phyloP scores from a whole-genome alignment of 2,113 vertebrate species.

The Cnemophilus loriae region DNA sequence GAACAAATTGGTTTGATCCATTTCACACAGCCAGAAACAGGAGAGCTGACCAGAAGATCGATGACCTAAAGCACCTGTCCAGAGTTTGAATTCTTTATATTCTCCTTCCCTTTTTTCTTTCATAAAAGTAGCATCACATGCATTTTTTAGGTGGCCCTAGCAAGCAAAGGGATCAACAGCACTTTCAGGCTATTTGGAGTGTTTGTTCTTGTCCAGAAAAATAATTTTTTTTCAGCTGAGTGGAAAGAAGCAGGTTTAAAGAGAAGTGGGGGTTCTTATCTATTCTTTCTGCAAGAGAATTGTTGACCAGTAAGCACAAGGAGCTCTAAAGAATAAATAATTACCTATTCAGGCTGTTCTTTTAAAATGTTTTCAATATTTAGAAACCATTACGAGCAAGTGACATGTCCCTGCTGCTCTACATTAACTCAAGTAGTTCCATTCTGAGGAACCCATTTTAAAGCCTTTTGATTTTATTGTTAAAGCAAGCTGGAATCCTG shows the following conservation, averaged over 20 bases:
- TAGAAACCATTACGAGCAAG: not conserved
- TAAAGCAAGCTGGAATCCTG: not conserved
- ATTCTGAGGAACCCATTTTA: not conserved
- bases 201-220: not conserved
- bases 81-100: not conserved
- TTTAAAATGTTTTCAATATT: not conserved
- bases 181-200: not conserved
- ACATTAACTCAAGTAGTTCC: not conserved
- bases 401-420: not conserved
- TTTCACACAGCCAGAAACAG: not conserved
- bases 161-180: not conserved
- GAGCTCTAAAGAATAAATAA: not conserved
- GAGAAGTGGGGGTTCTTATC: not conserved
- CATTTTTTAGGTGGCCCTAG: not conserved
- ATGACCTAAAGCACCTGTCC: not conserved
- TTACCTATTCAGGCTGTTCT: not conserved
- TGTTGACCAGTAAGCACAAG: not conserved
- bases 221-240: not conserved
- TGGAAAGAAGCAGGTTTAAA: not conserved
- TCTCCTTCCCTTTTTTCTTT: not conserved
- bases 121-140: not conserved
- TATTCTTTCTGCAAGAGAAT: not conserved
- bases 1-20: not conserved
- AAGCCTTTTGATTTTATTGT: not conserved
- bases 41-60: not conserved